Evolutionary conservation across 2,797 vertebrate genomes (phyloP), one percentile per base, ranked within the genome.

Genomic region (Acomys russatus): DNA sequence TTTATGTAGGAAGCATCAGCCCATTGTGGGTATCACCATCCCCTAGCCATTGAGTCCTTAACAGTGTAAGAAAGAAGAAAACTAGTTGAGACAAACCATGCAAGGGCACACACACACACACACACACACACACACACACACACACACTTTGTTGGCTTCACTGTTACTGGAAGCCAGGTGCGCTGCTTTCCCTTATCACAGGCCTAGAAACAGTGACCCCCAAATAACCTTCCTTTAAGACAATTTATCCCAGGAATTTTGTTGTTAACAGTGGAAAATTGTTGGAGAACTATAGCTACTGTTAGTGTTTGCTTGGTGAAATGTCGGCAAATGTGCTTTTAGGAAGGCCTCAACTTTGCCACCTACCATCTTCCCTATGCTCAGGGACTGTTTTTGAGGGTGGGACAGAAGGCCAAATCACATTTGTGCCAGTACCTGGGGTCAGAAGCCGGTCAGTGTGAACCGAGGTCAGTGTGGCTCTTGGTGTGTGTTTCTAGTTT

Each of bases 291-390:
- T 30, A 44, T 2, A 9, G 4, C 35, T 88, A 70, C 80, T 61
- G 63, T 80, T 18, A 77, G 30, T 15, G 68, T 54, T 95, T 92
- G 59, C 2, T 23, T 73, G 73, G 79, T 38, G 92, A 89, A 91
- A 89, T 28, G 18, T n/a, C 78, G 64, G 56, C 56, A 59, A 59
- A 59, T 59, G 56, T 5, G 18, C 3, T 9, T 56, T 3, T 28
- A 77, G 71, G 18, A 94, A 88, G 59, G 51, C 73, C 73, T 51
- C 2, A 10, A 82, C 73, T 61, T 80, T 94, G 30, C 56, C 77
- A 38, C 87, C 30, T 89, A 2, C 56, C 25, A 35, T 68, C n/a
- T 61, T 93, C 3, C 9, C 51, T 35, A n/a, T 70, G 44, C 51
- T 92, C 79, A 61, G 2, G 2, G 14, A 49, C 12, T 59, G 33